phyloP scores from a whole-genome alignment of 2,888 invertebrate genomes.

The Autographa gamma region DNA sequence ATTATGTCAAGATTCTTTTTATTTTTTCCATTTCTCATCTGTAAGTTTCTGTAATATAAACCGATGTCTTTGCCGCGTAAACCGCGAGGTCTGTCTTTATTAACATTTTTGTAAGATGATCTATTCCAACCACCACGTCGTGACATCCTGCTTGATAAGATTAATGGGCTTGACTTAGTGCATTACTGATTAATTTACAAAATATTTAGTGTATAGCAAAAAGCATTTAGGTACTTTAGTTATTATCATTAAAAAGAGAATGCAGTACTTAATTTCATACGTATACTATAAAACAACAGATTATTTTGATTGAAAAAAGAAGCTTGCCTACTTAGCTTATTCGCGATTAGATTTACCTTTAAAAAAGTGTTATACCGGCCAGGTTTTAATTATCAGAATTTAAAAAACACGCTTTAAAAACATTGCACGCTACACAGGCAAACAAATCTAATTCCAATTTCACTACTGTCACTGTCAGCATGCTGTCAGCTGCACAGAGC shows the following conservation, averaged over 20 bases:
- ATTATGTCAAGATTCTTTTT: conserved; percentile 23
- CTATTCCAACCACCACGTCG: conserved; percentile 48
- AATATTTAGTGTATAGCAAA: not conserved
- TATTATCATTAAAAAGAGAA: not conserved
- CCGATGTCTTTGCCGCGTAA: conserved; percentile 81
- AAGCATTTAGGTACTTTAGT: too few species aligned
- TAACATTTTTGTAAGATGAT: conserved; percentile 15
- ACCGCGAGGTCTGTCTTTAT: conserved; percentile 77
- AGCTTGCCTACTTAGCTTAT: not conserved
- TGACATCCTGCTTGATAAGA: conserved; percentile 34
- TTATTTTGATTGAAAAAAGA: not conserved
- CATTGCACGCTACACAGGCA: too few species aligned
- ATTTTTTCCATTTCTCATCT: conserved; percentile 36
- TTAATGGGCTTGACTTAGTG: not conserved
- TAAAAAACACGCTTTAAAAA: not conserved
- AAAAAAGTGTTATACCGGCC: not conserved
- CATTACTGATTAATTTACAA: conserved; percentile 6
- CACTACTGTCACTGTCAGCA: too few species aligned
- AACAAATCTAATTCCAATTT: too few species aligned
- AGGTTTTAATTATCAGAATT: not conserved
- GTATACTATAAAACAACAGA: not conserved
- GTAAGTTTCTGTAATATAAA: conserved; percentile 69
- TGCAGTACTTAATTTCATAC: not conserved
- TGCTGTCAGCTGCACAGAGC: too few species aligned
- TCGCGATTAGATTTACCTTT: not conserved